phyloP scores from a whole-genome alignment of 2,888 invertebrate species.

The Silvanus unidentatus region DNA sequence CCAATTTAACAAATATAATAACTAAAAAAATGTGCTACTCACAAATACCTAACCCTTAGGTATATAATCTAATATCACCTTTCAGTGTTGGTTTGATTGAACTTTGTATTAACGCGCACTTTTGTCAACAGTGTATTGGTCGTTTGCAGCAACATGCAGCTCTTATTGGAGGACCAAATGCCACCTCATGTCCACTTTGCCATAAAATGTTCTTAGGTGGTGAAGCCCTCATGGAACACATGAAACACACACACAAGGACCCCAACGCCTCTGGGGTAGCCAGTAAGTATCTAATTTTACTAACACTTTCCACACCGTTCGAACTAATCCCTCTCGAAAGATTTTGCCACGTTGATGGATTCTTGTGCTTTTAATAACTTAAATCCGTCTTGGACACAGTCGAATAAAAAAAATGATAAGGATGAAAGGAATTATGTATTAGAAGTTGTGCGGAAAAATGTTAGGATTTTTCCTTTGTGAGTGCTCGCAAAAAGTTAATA shows the following conservation, averaged over 20 bases:
- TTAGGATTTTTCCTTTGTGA: too few species aligned
- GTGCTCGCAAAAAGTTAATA: too few species aligned
- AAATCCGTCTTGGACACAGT: too few species aligned
- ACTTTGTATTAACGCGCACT: conserved; percentile 36
- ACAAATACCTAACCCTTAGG: neutral
- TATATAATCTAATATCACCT: conserved; percentile 3
- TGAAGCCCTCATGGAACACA: conserved; percentile 90
- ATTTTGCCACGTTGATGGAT: too few species aligned
- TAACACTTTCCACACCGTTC: too few species aligned
- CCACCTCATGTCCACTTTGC: conserved; percentile 88
- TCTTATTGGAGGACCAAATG: conserved; percentile 86
- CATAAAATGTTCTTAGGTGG: conserved; percentile 91
- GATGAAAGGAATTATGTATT: too few species aligned
- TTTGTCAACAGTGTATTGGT: conserved; percentile 83
- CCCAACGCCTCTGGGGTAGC: conserved; percentile 83
- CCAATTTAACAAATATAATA: conserved; percentile 14
- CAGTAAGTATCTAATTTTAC: conserved; percentile 61
- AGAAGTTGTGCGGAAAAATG: too few species aligned
- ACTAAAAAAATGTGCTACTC: neutral
- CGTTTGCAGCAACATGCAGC: conserved; percentile 95
- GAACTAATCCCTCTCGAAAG: too few species aligned
- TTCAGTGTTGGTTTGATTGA: conserved; percentile 38
- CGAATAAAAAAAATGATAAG: too few species aligned
- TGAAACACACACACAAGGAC: conserved; percentile 93
- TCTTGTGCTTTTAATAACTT: too few species aligned